Evolutionary conservation across 1,140 invertebrate species (phyloP).

Genomic region (Vollenhovia emeryi): DNA sequence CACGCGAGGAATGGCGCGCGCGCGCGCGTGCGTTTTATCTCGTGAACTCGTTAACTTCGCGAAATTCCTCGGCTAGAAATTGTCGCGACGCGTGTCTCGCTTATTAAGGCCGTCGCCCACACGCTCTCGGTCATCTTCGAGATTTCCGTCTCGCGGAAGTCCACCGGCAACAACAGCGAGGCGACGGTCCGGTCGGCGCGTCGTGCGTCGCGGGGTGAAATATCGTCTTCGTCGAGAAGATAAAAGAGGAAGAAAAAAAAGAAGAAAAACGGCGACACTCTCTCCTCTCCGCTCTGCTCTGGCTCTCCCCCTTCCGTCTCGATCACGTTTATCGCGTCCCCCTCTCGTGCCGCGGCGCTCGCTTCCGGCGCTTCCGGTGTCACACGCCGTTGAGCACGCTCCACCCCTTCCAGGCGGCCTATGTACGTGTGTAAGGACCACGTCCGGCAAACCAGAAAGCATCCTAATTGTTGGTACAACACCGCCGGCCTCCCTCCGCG

Average conservation of each 20-base stretch:
- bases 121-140: conserved; percentile 18
- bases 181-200: neutral
- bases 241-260: neutral
- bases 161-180: neutral
- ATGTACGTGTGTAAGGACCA: conserved; percentile 61
- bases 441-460: conserved; percentile 64
- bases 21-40: conserved; percentile 21
- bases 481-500: conserved; percentile 18
- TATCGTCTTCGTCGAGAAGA: neutral
- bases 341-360: conserved; percentile 67
- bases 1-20: neutral
- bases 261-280: conserved; percentile 31
- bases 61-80: conserved; percentile 41
- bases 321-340: conserved; percentile 50
- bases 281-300: conserved; percentile 19
- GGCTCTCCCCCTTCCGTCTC: conserved; percentile 56
- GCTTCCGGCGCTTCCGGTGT: conserved; percentile 84
- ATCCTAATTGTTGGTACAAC: conserved; percentile 80
- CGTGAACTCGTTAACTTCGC: conserved; percentile 42
- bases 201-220: conserved; percentile 14
- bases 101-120: conserved; percentile 58
- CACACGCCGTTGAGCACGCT: conserved; percentile 85
- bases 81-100: conserved; percentile 52
- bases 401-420: conserved; percentile 56
- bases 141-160: conserved; percentile 38